Percentiles rank a stretch among this genome's conserved stretches.
Conservation (phyloP, 2,888 invertebrate genomes). For the Archaeoteleia sp. region DNA sequence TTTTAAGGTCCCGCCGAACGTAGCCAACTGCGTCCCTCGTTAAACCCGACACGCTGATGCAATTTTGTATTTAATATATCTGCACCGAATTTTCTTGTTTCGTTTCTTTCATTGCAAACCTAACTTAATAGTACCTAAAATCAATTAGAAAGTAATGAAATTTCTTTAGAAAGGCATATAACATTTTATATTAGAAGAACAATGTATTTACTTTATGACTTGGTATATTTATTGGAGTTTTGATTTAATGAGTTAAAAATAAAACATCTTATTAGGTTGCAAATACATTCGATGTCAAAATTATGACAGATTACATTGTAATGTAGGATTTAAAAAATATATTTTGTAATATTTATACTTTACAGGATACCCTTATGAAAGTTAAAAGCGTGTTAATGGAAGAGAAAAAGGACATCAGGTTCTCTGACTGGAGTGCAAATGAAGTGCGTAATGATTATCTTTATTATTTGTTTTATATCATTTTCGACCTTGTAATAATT, state of each 20-base stretch:
- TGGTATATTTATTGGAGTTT: too few species aligned
- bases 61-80: slow-evolving; percentile 46
- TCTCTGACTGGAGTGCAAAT: slow-evolving; percentile 93
- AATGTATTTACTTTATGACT: too few species aligned
- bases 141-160: slow-evolving; percentile 27
- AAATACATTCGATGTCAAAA: neutral
- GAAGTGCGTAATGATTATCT: slow-evolving; percentile 81
- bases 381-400: slow-evolving; percentile 89
- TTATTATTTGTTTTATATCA: slow-evolving; percentile 4
- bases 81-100: slow-evolving; percentile 15
- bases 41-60: slow-evolving; percentile 35
- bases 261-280: too few species aligned
- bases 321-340: neutral
- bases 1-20: slow-evolving; percentile 55
- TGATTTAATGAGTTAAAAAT: too few species aligned
- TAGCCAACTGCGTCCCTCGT: slow-evolving; percentile 50
- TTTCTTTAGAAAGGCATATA: neutral
- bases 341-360: too few species aligned
- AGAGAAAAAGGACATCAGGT: slow-evolving; percentile 94
- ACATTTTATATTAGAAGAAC: too few species aligned
- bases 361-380: slow-evolving; percentile 90
- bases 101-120: slow-evolving; percentile 23
- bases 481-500: slow-evolving; percentile 9
- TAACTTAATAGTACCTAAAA: slow-evolving; percentile 38
- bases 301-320: slow-evolving; percentile 15